Percentiles rank a stretch among this genome's conserved stretches.
phyloP scores from a whole-genome alignment of 37 sponge, comb jelly and placozoan genomes.

The Cliona cf. orientalis region DNA sequence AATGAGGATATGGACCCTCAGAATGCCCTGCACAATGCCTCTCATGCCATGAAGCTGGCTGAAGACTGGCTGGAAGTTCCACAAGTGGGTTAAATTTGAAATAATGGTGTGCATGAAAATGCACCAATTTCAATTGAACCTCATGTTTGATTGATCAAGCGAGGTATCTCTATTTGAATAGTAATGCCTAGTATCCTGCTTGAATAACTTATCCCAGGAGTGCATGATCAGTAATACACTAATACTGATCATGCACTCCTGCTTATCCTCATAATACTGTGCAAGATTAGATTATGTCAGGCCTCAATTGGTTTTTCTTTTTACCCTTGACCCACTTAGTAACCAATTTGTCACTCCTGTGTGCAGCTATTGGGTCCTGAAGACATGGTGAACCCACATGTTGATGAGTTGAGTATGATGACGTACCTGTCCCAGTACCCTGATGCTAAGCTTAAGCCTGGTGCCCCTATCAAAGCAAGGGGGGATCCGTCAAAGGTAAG shows the following conservation, averaged over 20 bases:
- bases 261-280: background rate
- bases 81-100: conserved; percentile 66
- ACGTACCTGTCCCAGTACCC: conserved; percentile 80
- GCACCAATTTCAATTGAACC: too few species aligned
- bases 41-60: conserved; percentile 70
- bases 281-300: background rate
- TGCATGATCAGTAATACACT: too few species aligned
- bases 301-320: background rate
- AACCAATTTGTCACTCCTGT: too few species aligned
- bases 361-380: conserved; percentile 55
- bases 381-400: conserved; percentile 63
- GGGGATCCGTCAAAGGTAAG: conserved; percentile 51
- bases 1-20: conserved; percentile 56
- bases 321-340: background rate
- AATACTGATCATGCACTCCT: too few species aligned
- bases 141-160: too few species aligned
- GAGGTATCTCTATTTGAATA: too few species aligned
- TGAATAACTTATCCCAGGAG: too few species aligned
- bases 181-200: too few species aligned
- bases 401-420: conserved; percentile 73
- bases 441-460: conserved; percentile 64
- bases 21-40: conserved; percentile 62
- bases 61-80: conserved; percentile 78
- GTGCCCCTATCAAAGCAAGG: conserved; percentile 72
- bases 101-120: too few species aligned